A percentile compares a stretch with the other conserved stretches of the same genome.
These are phyloP conservation scores for Hylaeus volcanicus DNA, from an alignment of 1,140 invertebrate species.

Conservation along the genomic window DNA sequence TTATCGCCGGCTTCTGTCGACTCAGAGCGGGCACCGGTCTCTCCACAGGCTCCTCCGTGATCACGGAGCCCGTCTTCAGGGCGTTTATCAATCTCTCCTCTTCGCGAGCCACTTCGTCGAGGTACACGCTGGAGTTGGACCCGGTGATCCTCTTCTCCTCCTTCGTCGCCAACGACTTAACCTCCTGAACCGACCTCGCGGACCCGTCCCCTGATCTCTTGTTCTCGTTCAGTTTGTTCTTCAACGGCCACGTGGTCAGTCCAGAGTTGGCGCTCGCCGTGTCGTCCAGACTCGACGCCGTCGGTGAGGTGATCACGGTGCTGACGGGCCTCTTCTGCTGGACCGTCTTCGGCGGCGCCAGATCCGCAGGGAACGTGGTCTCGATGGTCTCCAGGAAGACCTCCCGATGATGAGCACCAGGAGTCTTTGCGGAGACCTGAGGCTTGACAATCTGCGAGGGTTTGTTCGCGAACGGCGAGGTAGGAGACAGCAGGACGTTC, in stretches of 20 bases:
- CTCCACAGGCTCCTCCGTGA: conserved; percentile 81
- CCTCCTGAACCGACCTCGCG: conserved; percentile 23
- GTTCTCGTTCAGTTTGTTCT: conserved; percentile 81
- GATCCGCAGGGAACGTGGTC: conserved; percentile 79
- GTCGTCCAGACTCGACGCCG: conserved; percentile 27
- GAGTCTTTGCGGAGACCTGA: conserved; percentile 81
- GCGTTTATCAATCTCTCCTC: conserved; percentile 90
- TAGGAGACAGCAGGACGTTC: conserved; percentile 52
- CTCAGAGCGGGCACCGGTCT: conserved; percentile 30
- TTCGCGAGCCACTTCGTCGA: conserved; percentile 87
- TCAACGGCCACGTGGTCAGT: conserved; percentile 84
- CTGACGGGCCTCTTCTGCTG: conserved; percentile 70
- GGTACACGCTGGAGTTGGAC: conserved; percentile 68
- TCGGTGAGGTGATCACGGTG: conserved; percentile 54
- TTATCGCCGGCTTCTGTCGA: conserved; percentile 72
- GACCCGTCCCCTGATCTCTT: conserved; percentile 42
- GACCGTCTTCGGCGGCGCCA: conserved; percentile 69
- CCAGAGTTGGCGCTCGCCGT: conserved; percentile 61
- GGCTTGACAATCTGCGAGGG: conserved; percentile 83
- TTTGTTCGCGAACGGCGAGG: conserved; percentile 72
- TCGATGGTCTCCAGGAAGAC: conserved; percentile 82
- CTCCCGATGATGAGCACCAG: conserved; percentile 77
- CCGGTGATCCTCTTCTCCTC: conserved; percentile 70
- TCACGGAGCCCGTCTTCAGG: conserved; percentile 87
- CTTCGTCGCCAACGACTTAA: conserved; percentile 53